Percentiles rank a stretch among this genome's conserved stretches.
Evolutionary conservation across 2,888 invertebrate species (phyloP).

Genomic region (Tipula unca): DNA sequence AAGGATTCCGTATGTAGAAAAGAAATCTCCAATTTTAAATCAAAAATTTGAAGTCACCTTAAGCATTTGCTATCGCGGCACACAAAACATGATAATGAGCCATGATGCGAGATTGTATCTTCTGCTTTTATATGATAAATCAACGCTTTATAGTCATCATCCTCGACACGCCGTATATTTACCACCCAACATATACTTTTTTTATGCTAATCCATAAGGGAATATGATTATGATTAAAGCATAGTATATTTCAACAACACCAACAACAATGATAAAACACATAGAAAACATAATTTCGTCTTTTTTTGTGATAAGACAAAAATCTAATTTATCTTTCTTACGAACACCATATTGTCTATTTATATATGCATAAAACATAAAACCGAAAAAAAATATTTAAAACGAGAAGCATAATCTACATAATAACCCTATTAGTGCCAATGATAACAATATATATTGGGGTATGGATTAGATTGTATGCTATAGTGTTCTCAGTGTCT

Average conservation of each 20-base stretch:
- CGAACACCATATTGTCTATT: conserved; percentile 14
- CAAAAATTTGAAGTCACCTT: background rate
- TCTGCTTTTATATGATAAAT: background rate
- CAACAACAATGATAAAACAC: background rate
- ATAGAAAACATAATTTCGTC: background rate
- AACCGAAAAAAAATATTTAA: background rate
- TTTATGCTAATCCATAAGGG: background rate
- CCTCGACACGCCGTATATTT: background rate
- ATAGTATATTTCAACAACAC: background rate
- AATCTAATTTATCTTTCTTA: conserved; percentile 8
- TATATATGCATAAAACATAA: background rate
- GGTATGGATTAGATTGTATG: background rate
- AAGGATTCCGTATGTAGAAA: background rate
- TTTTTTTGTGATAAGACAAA: conserved; percentile 9
- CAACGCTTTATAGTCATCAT: background rate
- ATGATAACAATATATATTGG: background rate
- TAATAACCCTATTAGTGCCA: background rate
- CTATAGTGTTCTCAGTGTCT: background rate
- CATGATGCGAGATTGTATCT: background rate
- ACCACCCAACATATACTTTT: background rate
- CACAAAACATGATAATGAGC: background rate
- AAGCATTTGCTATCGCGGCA: background rate
- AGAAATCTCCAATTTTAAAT: background rate
- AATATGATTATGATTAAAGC: background rate
- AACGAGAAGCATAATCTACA: background rate